Base-by-base conservation (phyloP, 2,113 vertebrate genomes). In the Anguilla japonica region DNA sequence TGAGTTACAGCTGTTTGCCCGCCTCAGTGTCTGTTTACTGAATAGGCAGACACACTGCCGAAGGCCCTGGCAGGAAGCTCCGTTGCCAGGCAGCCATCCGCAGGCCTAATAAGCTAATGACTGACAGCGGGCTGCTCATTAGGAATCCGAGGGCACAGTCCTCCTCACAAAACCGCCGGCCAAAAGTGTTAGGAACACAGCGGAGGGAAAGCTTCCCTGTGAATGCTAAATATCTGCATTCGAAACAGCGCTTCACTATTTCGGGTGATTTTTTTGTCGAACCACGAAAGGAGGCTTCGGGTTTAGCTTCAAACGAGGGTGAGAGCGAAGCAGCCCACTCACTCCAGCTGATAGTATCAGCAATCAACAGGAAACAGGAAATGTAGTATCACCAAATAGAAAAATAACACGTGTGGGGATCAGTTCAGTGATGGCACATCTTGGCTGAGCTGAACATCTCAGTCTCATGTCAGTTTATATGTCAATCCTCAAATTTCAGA, bases 21-120 rank as follows among this genome's bases (percentile, higher is more conserved):
- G 81, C 71, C 63, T 39, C 34, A 34, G 71, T 40, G 26, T 83
- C 79, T 86, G 82, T 26, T 34, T 81, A 41, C 57, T 79, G 83
- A 40, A 80, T 83, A 40, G 56, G 81, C 50, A 67, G 71, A 86
- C 50, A 75, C 34, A 84, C 29, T 46, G 22, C 15, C 56, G 16
- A 57, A n/a, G 34, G 41, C 40, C 5, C 26, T 39, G 79, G 83
- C 46, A 82, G 57, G 87, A 81, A 82, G 83, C n/a, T 22, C 82
- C 50, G 78, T 80, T 87, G 83, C 85, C 71, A 83, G 83, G 83
- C 41, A 87, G 86, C 80, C 81, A 34, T 39, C 83, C 50, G 26
- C 18, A 46, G 53, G 43, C 85, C 84, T 84, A 87, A 87, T 86
- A 85, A 87, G 71, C 79, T 57, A 85, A 89, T 85, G 81, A 80